phyloP scores from a whole-genome alignment of 2,797 vertebrate species.

The Coranthus polyacanthus region DNA sequence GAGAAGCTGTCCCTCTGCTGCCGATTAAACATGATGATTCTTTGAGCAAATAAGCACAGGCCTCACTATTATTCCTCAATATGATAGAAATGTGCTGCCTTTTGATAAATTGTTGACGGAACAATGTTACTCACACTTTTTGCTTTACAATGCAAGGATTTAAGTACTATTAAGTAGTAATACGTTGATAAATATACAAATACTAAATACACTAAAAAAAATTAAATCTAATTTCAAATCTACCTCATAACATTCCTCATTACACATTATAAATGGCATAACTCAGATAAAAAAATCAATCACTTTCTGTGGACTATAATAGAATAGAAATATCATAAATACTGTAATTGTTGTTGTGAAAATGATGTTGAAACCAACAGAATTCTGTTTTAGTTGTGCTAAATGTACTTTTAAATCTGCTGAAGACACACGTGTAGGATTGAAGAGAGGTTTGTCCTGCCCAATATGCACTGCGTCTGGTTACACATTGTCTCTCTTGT shows the following conservation, averaged over 20 bases:
- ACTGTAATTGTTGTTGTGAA: too few species aligned
- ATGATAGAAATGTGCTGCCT: constrained; percentile 24
- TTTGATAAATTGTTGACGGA: not conserved
- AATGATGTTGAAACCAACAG: too few species aligned
- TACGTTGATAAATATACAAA: too few species aligned
- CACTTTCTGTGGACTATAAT: constrained; percentile 1
- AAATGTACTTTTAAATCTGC: constrained; percentile 60
- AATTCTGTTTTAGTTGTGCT: constrained; percentile 40
- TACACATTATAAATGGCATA: too few species aligned
- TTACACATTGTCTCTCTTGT: constrained; percentile 85
- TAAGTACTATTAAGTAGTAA: not conserved
- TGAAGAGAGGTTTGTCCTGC: constrained; percentile 80
- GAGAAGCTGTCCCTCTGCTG: constrained; percentile 53
- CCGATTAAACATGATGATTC: constrained; percentile 71
- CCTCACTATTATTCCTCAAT: constrained; percentile 35
- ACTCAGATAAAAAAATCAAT: too few species aligned
- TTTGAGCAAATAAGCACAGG: constrained; percentile 63
- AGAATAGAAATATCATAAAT: not conserved
- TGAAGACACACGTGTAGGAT: constrained; percentile 56
- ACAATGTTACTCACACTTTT: constrained; percentile 7
- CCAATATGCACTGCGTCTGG: constrained; percentile 88
- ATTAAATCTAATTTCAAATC: too few species aligned
- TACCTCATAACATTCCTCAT: too few species aligned
- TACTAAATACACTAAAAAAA: too few species aligned
- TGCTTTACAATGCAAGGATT: not conserved